phyloP scores from a whole-genome alignment of 2,113 vertebrate species.

The Myotis yumanensis region DNA sequence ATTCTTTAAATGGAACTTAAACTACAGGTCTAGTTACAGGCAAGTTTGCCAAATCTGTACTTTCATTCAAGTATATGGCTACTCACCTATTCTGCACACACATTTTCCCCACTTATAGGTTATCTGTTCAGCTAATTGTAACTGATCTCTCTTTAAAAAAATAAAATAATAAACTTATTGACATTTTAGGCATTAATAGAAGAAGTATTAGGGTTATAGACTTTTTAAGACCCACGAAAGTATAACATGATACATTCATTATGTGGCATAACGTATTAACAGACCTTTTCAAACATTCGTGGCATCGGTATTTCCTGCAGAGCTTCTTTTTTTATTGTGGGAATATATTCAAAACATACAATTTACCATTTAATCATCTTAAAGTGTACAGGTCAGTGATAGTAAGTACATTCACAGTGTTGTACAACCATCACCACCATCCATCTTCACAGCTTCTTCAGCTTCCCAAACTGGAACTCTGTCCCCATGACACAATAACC shows the following conservation, averaged over 20 bases:
- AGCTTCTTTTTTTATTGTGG: background rate
- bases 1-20: constrained; percentile 19
- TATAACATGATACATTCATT: background rate
- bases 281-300: background rate
- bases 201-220: background rate
- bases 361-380: background rate
- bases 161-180: background rate
- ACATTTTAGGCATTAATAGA: background rate
- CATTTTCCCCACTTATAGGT: background rate
- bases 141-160: background rate
- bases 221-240: background rate
- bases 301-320: background rate
- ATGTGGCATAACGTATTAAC: background rate
- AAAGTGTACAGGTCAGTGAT: background rate
- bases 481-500: background rate
- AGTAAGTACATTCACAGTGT: background rate
- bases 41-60: background rate
- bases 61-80: background rate
- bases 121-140: background rate
- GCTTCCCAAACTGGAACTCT: background rate
- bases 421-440: background rate
- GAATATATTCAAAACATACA: background rate
- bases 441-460: background rate
- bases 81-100: background rate
- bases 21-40: background rate